Conservation (phyloP, 1,140 invertebrate species). For the Limonius californicus region DNA sequence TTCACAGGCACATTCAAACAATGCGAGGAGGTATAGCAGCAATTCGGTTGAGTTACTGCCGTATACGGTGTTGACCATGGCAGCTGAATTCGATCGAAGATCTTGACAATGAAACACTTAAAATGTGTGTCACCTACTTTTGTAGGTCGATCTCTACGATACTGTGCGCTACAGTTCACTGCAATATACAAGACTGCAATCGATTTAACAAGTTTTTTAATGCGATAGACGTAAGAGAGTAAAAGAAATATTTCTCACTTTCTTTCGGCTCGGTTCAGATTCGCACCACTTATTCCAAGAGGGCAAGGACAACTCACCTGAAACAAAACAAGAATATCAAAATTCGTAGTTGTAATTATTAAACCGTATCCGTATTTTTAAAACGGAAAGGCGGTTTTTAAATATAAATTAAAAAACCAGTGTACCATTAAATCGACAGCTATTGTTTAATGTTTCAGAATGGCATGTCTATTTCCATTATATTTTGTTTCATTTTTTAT, state of each 20-base stretch:
- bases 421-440: no score
- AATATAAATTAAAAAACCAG: no score
- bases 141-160: neutral
- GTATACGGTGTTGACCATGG: neutral
- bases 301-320: neutral
- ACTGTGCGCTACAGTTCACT: neutral
- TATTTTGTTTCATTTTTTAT: no score
- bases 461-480: no score
- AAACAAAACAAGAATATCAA: neutral
- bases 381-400: no score
- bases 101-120: conserved; percentile 1
- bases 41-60: neutral
- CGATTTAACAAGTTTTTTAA: neutral
- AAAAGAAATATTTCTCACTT: neutral
- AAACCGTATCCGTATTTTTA: no score
- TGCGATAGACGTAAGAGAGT: neutral
- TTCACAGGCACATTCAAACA: no score
- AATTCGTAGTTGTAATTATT: no score
- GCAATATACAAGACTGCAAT: neutral
- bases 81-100: neutral
- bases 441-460: no score
- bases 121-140: conserved; percentile 1
- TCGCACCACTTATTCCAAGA: neutral
- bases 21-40: no score
- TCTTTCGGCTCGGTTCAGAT: neutral